Evolutionary conservation across 2,113 vertebrate genomes (phyloP), one percentile per base, ranked within the genome.

Genomic region (Calyptomena viridis): DNA sequence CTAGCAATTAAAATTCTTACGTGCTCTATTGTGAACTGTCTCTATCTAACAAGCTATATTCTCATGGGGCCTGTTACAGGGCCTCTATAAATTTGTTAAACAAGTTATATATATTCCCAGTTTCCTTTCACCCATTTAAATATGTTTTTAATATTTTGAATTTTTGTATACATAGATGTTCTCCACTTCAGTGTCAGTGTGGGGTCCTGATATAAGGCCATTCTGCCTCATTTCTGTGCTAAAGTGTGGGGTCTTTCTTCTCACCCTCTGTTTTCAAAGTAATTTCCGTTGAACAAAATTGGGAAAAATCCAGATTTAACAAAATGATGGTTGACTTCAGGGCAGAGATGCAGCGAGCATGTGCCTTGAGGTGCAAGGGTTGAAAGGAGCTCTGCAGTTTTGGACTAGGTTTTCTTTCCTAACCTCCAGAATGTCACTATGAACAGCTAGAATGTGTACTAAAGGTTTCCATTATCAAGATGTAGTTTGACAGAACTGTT

Each of bases 201-300:
- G n/a, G n/a, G n/a, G n/a, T n/a, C n/a, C n/a, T n/a, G n/a, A n/a
- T n/a, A n/a, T n/a, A n/a, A n/a, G n/a, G n/a, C n/a, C n/a, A n/a
- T n/a, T n/a, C n/a, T n/a, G 1, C 15, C 17, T 30, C n/a, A 2
- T 2, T 5, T 11, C 23, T 24, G 23, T 24, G 42, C 28, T 22
- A 3, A 46, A 37, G 14, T 14, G 5, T 5, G 44, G 16, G 16
- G 8, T 23, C 6, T 53, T 4, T 25, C 3, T 47, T 16, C 7
- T 24, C 14, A 2, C 2, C 8, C 52, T n/a, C n/a, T n/a, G n/a
- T n/a, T n/a, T n/a, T 55, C 25, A 9, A 73, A 90, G 30, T 62
- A 20, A n/a, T 73, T 72, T 40, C 8, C 11, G 27, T 23, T 71
- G 52, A 52, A 49, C 8, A 46, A 60, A 69, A 62, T 2, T 24